Evolutionary conservation across 2,113 vertebrate genomes (phyloP).

Genomic region (Ageneiosus marmoratus): DNA sequence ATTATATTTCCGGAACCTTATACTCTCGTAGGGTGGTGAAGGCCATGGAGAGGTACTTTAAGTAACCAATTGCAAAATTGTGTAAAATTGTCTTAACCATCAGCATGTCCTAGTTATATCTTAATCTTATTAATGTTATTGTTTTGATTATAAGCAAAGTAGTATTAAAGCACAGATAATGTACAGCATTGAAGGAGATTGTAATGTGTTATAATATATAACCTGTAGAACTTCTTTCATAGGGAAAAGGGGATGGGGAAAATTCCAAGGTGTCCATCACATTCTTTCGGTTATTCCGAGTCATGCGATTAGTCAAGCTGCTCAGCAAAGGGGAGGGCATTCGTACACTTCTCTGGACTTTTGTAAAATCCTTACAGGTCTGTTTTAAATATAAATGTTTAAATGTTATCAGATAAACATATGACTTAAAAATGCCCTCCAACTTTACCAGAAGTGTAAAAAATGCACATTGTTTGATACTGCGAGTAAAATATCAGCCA

Average conservation of each 20-base stretch:
- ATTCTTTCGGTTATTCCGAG: constrained; percentile 97
- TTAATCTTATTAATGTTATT: background rate
- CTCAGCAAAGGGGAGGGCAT: constrained; percentile 98
- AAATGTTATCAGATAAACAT: background rate
- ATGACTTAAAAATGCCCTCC: background rate
- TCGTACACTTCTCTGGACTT: constrained; percentile 95
- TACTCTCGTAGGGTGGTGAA: constrained; percentile 47
- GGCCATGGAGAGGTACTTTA: constrained; percentile 47
- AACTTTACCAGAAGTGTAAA: background rate
- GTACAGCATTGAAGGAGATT: no score
- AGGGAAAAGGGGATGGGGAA: constrained; percentile 92
- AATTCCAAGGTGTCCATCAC: constrained; percentile 98
- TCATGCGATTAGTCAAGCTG: constrained; percentile 97
- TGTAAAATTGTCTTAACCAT: background rate
- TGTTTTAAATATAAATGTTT: constrained; percentile 17
- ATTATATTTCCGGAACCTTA: constrained; percentile 9
- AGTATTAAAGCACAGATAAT: background rate
- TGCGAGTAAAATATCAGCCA: background rate
- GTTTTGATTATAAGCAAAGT: background rate
- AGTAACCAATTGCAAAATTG: background rate
- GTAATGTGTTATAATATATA: no score
- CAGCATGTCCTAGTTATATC: background rate
- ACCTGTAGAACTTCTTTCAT: no score
- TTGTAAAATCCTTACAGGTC: constrained; percentile 98
- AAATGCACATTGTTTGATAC: background rate